Conservation (phyloP, 2,113 vertebrate genomes). For the Ceratotherium simum region DNA sequence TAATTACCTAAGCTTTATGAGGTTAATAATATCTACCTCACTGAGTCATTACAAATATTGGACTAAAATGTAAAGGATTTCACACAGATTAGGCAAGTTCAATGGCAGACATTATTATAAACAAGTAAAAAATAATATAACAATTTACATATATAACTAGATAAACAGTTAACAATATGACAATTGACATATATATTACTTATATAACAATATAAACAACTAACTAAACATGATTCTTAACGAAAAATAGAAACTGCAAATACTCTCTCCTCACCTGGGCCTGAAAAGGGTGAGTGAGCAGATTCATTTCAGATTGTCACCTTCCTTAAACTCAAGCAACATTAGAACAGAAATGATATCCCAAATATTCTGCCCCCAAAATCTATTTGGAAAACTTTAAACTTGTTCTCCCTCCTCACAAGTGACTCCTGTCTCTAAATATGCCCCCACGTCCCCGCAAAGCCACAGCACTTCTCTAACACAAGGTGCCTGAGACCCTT, state of each 20-base stretch:
- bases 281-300: not conserved
- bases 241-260: not conserved
- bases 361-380: not conserved
- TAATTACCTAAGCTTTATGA: not conserved
- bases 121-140: not conserved
- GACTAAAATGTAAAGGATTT: not conserved
- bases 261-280: not conserved
- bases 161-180: not conserved
- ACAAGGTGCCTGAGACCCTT: not conserved
- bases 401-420: not conserved
- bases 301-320: not conserved
- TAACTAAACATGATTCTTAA: not conserved
- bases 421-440: not conserved
- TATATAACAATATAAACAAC: not conserved
- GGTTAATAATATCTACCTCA: not conserved
- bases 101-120: not conserved
- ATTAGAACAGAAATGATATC: not conserved
- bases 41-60: not conserved
- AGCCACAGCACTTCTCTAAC: not conserved
- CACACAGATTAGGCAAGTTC: not conserved
- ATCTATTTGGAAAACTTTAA: not conserved
- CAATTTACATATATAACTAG: not conserved
- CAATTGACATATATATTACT: not conserved
- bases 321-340: not conserved
- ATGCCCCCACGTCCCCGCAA: accelerated